These are phyloP conservation scores for Metopia argyrocephala DNA, from an alignment of 2,888 invertebrate species.

Conservation along the genomic window DNA sequence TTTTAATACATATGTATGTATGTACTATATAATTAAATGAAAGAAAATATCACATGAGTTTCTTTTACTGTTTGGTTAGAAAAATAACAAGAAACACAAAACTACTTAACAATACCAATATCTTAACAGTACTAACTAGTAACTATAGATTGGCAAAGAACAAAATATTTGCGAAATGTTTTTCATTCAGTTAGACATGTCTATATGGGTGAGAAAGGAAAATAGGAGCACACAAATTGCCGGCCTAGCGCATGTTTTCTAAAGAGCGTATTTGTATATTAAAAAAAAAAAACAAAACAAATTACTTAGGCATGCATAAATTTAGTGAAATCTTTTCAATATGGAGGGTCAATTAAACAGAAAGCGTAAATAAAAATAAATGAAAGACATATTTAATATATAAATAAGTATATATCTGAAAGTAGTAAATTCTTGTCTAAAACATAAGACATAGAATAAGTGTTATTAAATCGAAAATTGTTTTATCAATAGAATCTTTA, in stretches of 20 bases:
- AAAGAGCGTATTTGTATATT: conserved; percentile 21
- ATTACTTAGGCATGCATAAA: not conserved
- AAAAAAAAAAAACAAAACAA: not conserved
- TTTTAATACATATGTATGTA: not conserved
- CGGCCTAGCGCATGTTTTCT: conserved; percentile 58
- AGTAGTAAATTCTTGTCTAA: conserved; percentile 15
- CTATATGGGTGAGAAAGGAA: not conserved
- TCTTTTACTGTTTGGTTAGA: not conserved
- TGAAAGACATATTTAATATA: conserved; percentile 34
- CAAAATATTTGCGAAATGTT: conserved; percentile 32
- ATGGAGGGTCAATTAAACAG: conserved; percentile 24
- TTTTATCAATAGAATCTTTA: too few species aligned
- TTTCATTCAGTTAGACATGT: not conserved
- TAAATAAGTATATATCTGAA: too few species aligned
- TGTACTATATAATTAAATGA: too few species aligned
- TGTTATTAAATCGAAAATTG: too few species aligned
- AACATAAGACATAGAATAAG: too few species aligned
- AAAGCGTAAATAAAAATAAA: conserved; percentile 51
- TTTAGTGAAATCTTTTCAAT: too few species aligned
- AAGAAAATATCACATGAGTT: conserved; percentile 17
- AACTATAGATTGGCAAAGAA: conserved; percentile 4
- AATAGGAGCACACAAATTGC: conserved; percentile 27
- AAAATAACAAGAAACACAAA: conserved; percentile 4
- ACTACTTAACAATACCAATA: conserved; percentile 47
- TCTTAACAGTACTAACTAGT: conserved; percentile 46